Base-by-base conservation (phyloP, 2,888 invertebrate species). In the Euspilapteryx auroguttella region DNA sequence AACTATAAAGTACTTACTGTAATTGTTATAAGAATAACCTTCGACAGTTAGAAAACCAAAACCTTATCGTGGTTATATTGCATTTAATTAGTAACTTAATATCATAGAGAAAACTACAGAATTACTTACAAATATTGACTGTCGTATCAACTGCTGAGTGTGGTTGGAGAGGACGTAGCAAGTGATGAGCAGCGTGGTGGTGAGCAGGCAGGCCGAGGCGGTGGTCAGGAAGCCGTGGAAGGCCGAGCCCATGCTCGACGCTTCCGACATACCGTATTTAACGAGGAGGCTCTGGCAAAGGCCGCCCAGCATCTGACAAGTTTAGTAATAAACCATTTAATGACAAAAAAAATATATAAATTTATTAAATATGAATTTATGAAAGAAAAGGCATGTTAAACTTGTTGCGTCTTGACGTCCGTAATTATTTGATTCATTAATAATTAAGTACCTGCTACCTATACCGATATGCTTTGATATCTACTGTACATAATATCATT, bases 191-290 rank as follows among this genome's bases (percentile, higher is more conserved):
- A 92, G 73, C 2, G 82, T 68, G 0, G 89, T 87, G 20, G 89
- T 91, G 40, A 90, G 81, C 27, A 89, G 80, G 41, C 90, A 89
- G 33, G 89, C 87, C 0, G 89, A 87, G 0, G 86, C 85, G 1
- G 90, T 87, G 7, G 89, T 88, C 33, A 92, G 63, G 49, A 91
- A 88, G 21, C 90, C 83, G 38, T 87, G 86, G 55, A 89, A 87
- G 2, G 91, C 86, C 2, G 85, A 80, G 5, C 92, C 92, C 53
- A 92, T 83, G 10, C 79, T 80, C 34, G 80, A 75, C 1, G 88
- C 85, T 43, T 87, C 85, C 2, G 82, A 79, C 31, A 87, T 62
- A 0, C 93, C 92, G 45, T 86, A 92, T 45, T 87, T 86, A 28
- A 92, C 79, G 7, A 91, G 69, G 31, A 93, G 62, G 30, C 86